Percentiles rank a stretch among this genome's conserved stretches.
phyloP scores from a whole-genome alignment of 2,113 vertebrate genomes.

The Platycercus adscitus region DNA sequence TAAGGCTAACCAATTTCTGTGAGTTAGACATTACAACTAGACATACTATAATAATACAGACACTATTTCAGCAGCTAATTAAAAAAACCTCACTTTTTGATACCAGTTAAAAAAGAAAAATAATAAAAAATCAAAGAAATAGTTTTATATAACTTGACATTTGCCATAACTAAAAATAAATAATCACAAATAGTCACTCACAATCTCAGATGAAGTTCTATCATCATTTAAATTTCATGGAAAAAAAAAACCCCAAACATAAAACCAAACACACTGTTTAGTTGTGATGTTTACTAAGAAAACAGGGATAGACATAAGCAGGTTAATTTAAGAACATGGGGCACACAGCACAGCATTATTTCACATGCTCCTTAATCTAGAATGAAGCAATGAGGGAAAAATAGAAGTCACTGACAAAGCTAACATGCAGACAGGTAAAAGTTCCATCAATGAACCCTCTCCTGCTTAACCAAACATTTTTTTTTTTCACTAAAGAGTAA shows the following conservation, averaged over 20 bases:
- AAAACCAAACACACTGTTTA: too few relatives aligned
- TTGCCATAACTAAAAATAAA: neutral
- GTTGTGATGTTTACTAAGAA: neutral
- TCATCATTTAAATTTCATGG: neutral
- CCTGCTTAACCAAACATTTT: neutral
- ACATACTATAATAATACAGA: neutral
- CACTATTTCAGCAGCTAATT: neutral
- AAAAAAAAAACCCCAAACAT: neutral
- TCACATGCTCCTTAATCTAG: neutral
- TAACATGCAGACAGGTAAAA: neutral
- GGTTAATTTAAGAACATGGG: neutral
- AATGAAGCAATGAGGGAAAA: neutral
- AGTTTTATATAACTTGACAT: neutral
- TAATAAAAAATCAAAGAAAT: neutral
- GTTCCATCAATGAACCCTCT: neutral
- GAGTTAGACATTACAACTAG: neutral
- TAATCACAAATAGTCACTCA: neutral
- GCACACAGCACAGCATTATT: neutral
- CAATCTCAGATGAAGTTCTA: neutral
- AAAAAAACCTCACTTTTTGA: neutral
- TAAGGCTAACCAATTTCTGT: neutral
- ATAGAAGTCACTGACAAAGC: neutral
- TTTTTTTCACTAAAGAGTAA: neutral
- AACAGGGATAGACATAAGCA: neutral
- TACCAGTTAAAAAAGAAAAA: neutral